phyloP scores from a whole-genome alignment of 2,888 invertebrate species.

The Tipula confusa region DNA sequence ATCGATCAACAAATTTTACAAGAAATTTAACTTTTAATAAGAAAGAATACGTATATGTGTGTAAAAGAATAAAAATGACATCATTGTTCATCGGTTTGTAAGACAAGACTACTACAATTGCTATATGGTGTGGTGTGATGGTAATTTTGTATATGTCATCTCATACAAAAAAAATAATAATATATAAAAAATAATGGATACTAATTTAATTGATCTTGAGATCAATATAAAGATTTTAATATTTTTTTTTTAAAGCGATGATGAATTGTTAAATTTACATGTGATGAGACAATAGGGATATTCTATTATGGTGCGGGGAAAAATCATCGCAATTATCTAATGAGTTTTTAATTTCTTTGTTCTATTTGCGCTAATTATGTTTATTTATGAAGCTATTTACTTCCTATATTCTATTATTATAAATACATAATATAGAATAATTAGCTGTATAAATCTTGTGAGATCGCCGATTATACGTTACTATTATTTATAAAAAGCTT shows the following conservation, averaged over 20 bases:
- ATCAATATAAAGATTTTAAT: background rate
- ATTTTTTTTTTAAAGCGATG: background rate
- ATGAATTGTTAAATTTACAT: background rate
- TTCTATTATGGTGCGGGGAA: background rate
- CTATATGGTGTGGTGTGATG: background rate
- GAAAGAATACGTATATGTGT: background rate
- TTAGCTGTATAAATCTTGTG: background rate
- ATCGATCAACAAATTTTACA: background rate
- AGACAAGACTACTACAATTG: background rate
- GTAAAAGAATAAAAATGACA: background rate
- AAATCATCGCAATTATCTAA: background rate
- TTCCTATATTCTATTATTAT: background rate
- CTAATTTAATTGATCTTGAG: background rate
- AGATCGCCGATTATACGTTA: background rate
- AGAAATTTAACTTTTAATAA: background rate
- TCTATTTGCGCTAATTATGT: background rate
- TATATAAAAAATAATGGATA: background rate
- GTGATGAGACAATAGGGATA: constrained; percentile 3
- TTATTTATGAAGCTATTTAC: background rate
- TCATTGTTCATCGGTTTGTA: background rate
- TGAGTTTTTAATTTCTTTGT: constrained; percentile 3
- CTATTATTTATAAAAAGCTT: background rate
- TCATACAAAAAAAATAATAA: no score
- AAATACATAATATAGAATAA: no score
- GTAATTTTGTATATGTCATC: background rate